Evolutionary conservation across 30 jellyfish, hydroid and myxozoan species (phyloP).

Genomic region (Pseudorhiza aurosa): DNA sequence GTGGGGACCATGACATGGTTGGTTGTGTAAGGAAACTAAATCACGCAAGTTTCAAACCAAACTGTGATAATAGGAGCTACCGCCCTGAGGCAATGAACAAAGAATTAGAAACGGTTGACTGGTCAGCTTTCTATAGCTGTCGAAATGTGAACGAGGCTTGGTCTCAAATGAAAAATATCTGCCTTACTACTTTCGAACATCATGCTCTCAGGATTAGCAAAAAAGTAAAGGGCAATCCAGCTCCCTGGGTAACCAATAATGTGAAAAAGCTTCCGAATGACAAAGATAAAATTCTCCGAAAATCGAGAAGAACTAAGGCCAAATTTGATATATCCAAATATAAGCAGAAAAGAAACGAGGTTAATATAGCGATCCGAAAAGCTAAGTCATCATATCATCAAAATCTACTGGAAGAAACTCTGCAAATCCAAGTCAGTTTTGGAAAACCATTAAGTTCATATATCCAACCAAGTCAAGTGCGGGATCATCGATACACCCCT

Average conservation of each 20-base stretch:
- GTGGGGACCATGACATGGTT: conserved; percentile 67
- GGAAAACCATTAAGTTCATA: too few species aligned
- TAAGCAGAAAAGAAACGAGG: background rate
- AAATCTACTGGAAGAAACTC: background rate
- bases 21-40: conserved; percentile 52
- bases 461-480: background rate
- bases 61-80: conserved; percentile 51
- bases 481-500: too few species aligned
- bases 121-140: conserved; percentile 31
- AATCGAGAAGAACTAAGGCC: too few species aligned
- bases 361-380: background rate
- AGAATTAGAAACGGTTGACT: conserved; percentile 51
- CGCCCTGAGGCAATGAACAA: conserved; percentile 50
- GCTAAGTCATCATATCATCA: background rate
- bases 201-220: background rate
- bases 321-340: too few species aligned
- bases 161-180: background rate
- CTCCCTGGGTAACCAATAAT: background rate
- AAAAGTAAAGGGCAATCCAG: background rate
- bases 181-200: background rate
- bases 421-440: too few species aligned
- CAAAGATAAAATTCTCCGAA: background rate
- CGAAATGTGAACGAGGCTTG: conserved; percentile 38
- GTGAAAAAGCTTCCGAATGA: background rate
- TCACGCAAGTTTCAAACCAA: conserved; percentile 30